Evolutionary conservation across 2,888 invertebrate species (phyloP), one percentile per base, ranked within the genome.

Genomic region (Agrotis exclamationis): DNA sequence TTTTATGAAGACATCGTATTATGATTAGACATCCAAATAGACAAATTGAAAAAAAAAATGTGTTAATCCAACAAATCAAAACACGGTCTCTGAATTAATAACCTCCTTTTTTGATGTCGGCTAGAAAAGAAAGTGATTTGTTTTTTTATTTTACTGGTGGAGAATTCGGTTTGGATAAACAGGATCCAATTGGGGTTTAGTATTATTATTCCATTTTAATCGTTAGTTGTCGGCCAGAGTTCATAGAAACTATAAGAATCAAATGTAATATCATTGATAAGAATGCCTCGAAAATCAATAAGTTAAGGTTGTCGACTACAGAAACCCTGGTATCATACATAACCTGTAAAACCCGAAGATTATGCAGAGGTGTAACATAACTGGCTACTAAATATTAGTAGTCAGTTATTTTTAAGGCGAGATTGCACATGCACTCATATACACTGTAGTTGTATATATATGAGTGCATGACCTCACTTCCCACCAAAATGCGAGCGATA

Each of bases 81-180:
- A 39, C 11, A 39, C 9, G 39, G 2, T 39, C 39, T 20, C 39
- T 20, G 50, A 9, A 48, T n/a, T 7, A 18, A 18, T 47, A 47
- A 47, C 47, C 18, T 47, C 47, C 16, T 47, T 47, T 47, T 47
- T 50, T 13, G 20, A 50, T 20, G n/a, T 50, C 48, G n/a, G 48
- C 3, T 48, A 50, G 13, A 50, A 50, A 20, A 11, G 48, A 74
- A 74, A 74, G 59, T 45, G 22, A 33, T 59, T 67, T 48, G 20
- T 44, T 47, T 47, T n/a, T 48, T 7, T 33, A 63, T 51, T 2
- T 20, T 48, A 33, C n/a, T 67, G 18, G 48, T 54, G 28, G 13
- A 22, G 48, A 45, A 33, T 74, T 28, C 48, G 18, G 14, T 48
- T 13, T 20, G 14, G 28, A 47, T 62, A 63, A 73, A 63, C 24